These are phyloP conservation scores for Morpho helenor DNA, from an alignment of 2,888 invertebrate species.

Conservation along the genomic window DNA sequence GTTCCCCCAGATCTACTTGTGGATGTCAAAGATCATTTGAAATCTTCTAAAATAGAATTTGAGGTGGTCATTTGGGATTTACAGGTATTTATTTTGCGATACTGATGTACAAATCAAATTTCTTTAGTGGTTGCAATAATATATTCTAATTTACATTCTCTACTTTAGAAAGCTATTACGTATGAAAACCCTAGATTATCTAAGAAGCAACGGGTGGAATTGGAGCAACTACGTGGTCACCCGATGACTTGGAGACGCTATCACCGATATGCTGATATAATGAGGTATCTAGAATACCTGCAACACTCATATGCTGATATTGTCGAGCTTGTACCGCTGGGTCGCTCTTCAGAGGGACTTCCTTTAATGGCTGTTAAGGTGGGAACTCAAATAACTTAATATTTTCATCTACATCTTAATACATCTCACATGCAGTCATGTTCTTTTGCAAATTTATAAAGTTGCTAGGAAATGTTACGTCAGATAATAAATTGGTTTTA, in stretches of 20 bases:
- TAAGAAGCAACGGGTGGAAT: slow-evolving; percentile 79
- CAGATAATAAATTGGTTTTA: too few relatives aligned
- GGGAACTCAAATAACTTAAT: slow-evolving; percentile 15
- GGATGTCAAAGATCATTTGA: slow-evolving; percentile 80
- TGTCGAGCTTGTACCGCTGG: slow-evolving; percentile 84
- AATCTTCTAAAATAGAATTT: slow-evolving; percentile 80
- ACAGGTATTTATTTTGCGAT: slow-evolving; percentile 67
- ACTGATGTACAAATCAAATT: too few relatives aligned
- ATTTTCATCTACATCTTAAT: not conserved
- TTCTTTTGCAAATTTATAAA: too few relatives aligned
- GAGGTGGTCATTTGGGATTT: slow-evolving; percentile 85
- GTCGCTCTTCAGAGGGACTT: slow-evolving; percentile 85
- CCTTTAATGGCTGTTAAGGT: slow-evolving; percentile 86
- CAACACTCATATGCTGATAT: slow-evolving; percentile 82
- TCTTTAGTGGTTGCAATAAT: too few relatives aligned
- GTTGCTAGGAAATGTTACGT: too few relatives aligned
- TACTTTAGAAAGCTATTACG: slow-evolving; percentile 80
- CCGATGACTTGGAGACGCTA: slow-evolving; percentile 86
- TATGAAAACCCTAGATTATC: slow-evolving; percentile 83
- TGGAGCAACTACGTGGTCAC: slow-evolving; percentile 79
- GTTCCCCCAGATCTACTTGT: slow-evolving; percentile 83
- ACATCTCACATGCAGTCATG: too few relatives aligned
- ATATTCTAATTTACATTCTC: not conserved
- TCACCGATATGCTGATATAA: slow-evolving; percentile 84
- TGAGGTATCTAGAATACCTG: slow-evolving; percentile 83